These are phyloP conservation scores for Dynastes maya DNA, from an alignment of 2,888 invertebrate species.

Conservation along the genomic window DNA sequence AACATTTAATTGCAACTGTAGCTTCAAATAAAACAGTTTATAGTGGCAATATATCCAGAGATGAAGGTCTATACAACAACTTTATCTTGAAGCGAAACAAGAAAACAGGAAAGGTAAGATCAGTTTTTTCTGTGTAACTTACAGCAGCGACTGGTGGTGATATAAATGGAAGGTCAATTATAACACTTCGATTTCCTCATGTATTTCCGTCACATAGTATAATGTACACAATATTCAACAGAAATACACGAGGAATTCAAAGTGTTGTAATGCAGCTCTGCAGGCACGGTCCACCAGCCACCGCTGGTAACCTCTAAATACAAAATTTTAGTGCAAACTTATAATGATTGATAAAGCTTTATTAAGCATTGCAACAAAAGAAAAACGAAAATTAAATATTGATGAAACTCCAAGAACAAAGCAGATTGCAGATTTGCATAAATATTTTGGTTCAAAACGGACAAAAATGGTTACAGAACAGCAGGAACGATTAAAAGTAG, in stretches of 20 bases:
- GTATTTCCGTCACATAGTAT: too few relatives aligned
- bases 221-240: too few relatives aligned
- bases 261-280: too few relatives aligned
- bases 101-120: constrained; percentile 61
- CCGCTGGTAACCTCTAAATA: background rate
- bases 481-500: constrained; percentile 74
- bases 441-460: constrained; percentile 79
- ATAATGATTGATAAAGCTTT: constrained; percentile 54
- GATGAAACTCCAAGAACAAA: constrained; percentile 53
- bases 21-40: constrained; percentile 62
- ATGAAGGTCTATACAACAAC: constrained; percentile 61
- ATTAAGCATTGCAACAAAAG: constrained; percentile 39
- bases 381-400: constrained; percentile 37
- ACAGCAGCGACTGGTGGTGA: too few relatives aligned
- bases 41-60: constrained; percentile 57
- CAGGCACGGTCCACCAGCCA: too few relatives aligned
- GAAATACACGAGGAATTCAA: too few relatives aligned
- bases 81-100: constrained; percentile 62
- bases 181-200: too few relatives aligned
- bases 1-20: constrained; percentile 57
- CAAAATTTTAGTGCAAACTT: constrained; percentile 52
- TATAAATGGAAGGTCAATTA: too few relatives aligned
- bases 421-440: constrained; percentile 70
- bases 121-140: background rate
- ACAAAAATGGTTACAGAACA: constrained; percentile 76